Conservation (phyloP, 2,113 vertebrate species). For the Phaetusa simplex region DNA sequence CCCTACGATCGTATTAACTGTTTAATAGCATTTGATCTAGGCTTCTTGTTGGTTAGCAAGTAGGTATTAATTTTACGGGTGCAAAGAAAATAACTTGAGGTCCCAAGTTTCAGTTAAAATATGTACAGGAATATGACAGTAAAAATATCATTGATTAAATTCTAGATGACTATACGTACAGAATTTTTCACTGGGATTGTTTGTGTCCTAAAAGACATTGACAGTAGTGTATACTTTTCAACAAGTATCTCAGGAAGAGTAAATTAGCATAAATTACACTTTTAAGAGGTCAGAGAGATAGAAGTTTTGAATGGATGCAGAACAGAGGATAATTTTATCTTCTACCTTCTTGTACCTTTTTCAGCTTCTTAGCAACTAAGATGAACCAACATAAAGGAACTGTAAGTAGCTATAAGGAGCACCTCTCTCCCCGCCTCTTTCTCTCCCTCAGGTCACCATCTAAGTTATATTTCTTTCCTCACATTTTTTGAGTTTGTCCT, state of each 20-base stretch:
- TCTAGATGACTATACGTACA: neutral
- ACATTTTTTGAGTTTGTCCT: neutral
- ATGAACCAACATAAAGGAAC: neutral
- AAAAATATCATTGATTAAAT: neutral
- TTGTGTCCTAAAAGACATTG: neutral
- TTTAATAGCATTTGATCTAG: neutral
- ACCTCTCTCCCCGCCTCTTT: neutral
- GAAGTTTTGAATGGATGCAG: neutral
- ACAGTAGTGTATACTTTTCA: neutral
- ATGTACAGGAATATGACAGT: neutral
- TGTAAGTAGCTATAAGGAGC: neutral
- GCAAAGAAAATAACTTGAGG: neutral
- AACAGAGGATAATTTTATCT: neutral
- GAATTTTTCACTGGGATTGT: neutral
- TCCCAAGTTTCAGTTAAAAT: neutral
- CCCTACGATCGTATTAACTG: neutral
- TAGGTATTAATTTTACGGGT: neutral
- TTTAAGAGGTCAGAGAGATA: neutral
- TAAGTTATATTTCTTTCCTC: neutral
- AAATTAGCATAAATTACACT: neutral
- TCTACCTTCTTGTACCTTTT: neutral
- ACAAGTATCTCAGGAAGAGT: neutral
- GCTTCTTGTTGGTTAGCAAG: neutral
- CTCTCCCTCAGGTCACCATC: neutral
- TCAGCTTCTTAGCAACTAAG: neutral